A percentile compares a stretch with the other conserved stretches of the same genome.
phyloP scores from a whole-genome alignment of 2,888 invertebrate genomes.

The Euplexia lucipara region DNA sequence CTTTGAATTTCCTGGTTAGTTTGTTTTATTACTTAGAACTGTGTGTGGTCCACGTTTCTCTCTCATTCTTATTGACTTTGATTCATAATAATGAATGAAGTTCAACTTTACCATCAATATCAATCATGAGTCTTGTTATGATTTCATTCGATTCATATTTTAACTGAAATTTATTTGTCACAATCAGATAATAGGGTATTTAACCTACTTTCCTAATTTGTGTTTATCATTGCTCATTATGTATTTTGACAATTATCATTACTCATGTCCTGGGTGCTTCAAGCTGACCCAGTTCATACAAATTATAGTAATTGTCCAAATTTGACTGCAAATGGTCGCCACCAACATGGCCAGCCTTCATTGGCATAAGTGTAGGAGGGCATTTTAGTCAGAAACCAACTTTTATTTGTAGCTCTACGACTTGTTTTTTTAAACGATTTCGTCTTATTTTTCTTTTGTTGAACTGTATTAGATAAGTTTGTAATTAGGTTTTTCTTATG shows the following conservation, averaged over 20 bases:
- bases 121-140: conserved; percentile 24
- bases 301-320: conserved; percentile 80
- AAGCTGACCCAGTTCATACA: conserved; percentile 73
- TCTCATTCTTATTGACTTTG: conserved; percentile 7
- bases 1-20: conserved; percentile 14
- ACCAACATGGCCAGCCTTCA: conserved; percentile 61
- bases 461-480: conserved; percentile 17
- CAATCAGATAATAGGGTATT: conserved; percentile 46
- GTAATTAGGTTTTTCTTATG: conserved; percentile 29
- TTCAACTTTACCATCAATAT: conserved; percentile 25
- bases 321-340: conserved; percentile 64
- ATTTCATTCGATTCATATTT: conserved; percentile 26
- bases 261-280: conserved; percentile 73
- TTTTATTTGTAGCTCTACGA: conserved; percentile 11
- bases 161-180: conserved; percentile 32
- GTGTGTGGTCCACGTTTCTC: conserved; percentile 6
- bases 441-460: not conserved
- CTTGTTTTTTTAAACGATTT: conserved; percentile 3
- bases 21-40: conserved; percentile 9
- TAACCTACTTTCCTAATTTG: conserved; percentile 62
- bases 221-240: conserved; percentile 62
- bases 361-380: conserved; percentile 68
- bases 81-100: conserved; percentile 10
- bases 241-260: conserved; percentile 69
- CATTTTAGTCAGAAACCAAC: conserved; percentile 38